phyloP scores from a whole-genome alignment of 2,797 vertebrate genomes.

The Semaprochilodus insignis region DNA sequence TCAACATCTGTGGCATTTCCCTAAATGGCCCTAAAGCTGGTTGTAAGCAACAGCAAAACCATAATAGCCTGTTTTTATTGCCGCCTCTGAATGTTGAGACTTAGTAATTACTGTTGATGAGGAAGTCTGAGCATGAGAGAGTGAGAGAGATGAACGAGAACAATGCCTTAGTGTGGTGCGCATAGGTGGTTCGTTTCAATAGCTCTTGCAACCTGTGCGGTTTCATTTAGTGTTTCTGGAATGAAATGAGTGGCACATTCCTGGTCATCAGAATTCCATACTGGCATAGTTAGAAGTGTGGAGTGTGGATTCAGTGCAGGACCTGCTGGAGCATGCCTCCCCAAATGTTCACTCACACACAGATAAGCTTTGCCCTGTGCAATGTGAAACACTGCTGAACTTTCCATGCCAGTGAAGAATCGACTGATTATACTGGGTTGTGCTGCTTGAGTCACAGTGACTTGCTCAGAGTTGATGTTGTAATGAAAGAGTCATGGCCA shows the following conservation, averaged over 20 bases:
- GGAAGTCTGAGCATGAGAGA: background rate
- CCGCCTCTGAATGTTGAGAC: constrained; percentile 25
- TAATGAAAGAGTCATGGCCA: background rate
- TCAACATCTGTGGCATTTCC: constrained; percentile 1
- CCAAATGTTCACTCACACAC: background rate
- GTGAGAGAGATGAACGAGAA: constrained; percentile 7
- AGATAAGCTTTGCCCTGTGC: background rate
- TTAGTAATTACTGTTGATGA: constrained; percentile 49
- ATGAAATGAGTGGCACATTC: constrained; percentile 28
- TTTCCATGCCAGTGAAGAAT: background rate
- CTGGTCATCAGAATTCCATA: constrained; percentile 37
- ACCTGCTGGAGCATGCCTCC: constrained; percentile 33
- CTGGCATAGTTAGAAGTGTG: constrained; percentile 9
- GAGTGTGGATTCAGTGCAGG: constrained; percentile 20
- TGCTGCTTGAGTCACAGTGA: background rate
- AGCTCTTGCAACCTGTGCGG: background rate
- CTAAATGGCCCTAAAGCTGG: background rate
- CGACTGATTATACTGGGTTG: background rate
- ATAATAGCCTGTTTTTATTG: constrained; percentile 34
- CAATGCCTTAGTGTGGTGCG: background rate
- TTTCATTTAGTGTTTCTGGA: background rate
- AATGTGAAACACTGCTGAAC: background rate
- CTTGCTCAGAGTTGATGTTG: background rate
- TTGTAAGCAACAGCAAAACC: constrained; percentile 29
- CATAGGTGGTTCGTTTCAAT: background rate